These are phyloP conservation scores for Muscicapa striata DNA, from an alignment of 2,797 vertebrate genomes.

Conservation along the genomic window DNA sequence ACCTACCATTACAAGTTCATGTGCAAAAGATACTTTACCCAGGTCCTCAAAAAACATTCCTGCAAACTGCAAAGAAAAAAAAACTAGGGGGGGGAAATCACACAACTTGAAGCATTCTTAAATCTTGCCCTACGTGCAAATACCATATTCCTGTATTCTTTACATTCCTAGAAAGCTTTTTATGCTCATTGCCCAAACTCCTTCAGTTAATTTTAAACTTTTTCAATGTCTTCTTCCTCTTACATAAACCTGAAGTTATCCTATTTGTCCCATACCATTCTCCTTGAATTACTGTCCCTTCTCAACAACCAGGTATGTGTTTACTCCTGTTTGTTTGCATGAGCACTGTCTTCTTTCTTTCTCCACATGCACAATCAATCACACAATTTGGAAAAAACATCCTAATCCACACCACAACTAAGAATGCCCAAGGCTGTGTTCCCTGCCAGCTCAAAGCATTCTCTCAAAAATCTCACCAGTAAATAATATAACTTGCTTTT, in stretches of 20 bases:
- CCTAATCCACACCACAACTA: not conserved
- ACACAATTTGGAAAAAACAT: not conserved
- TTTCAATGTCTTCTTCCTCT: not conserved
- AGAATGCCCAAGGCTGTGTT: not conserved
- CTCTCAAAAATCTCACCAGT: not conserved
- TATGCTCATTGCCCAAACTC: not conserved
- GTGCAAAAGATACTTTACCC: not conserved
- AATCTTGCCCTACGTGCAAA: not conserved
- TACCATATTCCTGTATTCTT: not conserved
- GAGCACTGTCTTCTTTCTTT: not conserved
- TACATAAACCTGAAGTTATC: not conserved
- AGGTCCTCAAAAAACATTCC: not conserved
- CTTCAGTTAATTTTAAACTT: not conserved
- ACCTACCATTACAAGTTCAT: not conserved
- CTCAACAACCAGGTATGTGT: not conserved
- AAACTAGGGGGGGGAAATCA: not conserved
- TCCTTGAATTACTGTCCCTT: not conserved
- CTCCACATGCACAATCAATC: not conserved
- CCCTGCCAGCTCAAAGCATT: not conserved
- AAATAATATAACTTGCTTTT: not conserved
- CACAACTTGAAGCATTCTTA: not conserved
- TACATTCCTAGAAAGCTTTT: not conserved
- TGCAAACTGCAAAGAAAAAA: rapidly evolving
- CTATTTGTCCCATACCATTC: not conserved
- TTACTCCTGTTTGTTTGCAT: not conserved